Base-by-base conservation (phyloP, 2,888 invertebrate genomes). In the Trachelus tabidus region DNA sequence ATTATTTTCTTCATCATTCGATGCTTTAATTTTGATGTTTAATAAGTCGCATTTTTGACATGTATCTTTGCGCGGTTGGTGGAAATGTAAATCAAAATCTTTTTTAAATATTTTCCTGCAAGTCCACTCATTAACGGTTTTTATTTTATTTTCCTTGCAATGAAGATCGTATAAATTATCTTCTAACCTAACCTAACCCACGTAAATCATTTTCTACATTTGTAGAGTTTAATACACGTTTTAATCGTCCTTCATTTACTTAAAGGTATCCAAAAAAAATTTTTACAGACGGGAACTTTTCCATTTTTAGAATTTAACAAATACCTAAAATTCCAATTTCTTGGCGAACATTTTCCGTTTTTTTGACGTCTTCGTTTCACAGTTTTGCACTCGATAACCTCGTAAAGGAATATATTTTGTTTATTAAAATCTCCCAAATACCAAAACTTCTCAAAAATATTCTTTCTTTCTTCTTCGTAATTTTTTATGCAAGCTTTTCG, bases 11-110 rank as follows among this genome's bases (percentile, higher is more conserved):
- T 9, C 9, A 34, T 34, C 34, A 73, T 79, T 74, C 76, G 79
- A 77, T 79, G 80, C 77, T 81, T 83, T 80, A 82, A 84, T 85
- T 83, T 83, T 83, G 73, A 83, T 81, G 81, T 83, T 83, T 74
- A 84, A 78, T 34, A 78, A 79, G 78, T 84, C 83, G 79, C 83
- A 85, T 83, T 84, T 84, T 83, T 84, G 82, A 77, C 82, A 83
- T 40, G 82, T 85, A 80, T 84, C 81, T 82, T 84, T 75, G 30
- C 68, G 33, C 11, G 75, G 56, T 37, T 35, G 40, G 35, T 75
- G 75, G 37, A 75, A 75, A 23, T 69, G 37, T 35, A 75, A 4
- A 34, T 69, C 2, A 37, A 75, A 75, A 37, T 75, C 75, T 35
- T 37, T 34, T 75, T 75, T 68, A 37, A 75, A 75, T 23, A 69